A percentile compares a stretch with the other conserved stretches of the same genome.
These are phyloP conservation scores for Dicranocentrus wangi DNA, from an alignment of 2,888 invertebrate species.

Conservation along the genomic window DNA sequence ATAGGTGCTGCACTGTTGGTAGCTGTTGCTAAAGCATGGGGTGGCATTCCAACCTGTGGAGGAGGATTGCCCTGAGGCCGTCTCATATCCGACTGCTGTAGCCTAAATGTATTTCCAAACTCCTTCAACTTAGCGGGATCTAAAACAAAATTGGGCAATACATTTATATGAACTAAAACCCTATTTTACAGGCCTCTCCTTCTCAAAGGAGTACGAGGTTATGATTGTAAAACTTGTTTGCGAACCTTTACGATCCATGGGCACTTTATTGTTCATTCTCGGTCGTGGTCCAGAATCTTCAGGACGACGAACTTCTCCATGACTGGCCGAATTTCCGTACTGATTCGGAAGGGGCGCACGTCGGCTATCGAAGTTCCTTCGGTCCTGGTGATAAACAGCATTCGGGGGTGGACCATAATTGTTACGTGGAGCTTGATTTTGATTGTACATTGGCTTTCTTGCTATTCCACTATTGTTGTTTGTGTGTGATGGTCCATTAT, in stretches of 20 bases:
- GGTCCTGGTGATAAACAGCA: conserved; percentile 66
- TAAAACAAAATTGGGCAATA: no score
- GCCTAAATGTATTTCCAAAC: conserved; percentile 64
- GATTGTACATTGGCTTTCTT: conserved; percentile 74
- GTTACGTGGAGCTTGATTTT: conserved; percentile 75
- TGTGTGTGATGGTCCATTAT: conserved; percentile 67
- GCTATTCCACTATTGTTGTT: conserved; percentile 69
- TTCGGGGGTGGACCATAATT: conserved; percentile 68
- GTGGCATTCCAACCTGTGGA: conserved; percentile 47
- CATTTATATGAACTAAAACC: no score
- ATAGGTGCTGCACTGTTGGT: conserved; percentile 34
- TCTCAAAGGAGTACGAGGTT: no score
- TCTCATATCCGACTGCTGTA: conserved; percentile 57
- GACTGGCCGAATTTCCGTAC: conserved; percentile 59
- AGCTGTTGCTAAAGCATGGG: conserved; percentile 38
- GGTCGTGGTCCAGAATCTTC: conserved; percentile 64
- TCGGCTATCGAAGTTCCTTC: conserved; percentile 65
- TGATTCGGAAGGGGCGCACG: conserved; percentile 67
- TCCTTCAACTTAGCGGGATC: conserved; percentile 66
- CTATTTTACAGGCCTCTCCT: no score
- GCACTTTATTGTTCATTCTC: conserved; percentile 66
- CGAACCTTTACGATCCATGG: conserved; percentile 66
- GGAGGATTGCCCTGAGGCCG: conserved; percentile 56
- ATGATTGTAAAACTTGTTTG: no score
- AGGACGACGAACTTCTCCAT: conserved; percentile 50